Percentiles rank a stretch among this genome's conserved stretches.
Evolutionary conservation across 2,888 invertebrate genomes (phyloP).

Genomic region (Tipula unca): DNA sequence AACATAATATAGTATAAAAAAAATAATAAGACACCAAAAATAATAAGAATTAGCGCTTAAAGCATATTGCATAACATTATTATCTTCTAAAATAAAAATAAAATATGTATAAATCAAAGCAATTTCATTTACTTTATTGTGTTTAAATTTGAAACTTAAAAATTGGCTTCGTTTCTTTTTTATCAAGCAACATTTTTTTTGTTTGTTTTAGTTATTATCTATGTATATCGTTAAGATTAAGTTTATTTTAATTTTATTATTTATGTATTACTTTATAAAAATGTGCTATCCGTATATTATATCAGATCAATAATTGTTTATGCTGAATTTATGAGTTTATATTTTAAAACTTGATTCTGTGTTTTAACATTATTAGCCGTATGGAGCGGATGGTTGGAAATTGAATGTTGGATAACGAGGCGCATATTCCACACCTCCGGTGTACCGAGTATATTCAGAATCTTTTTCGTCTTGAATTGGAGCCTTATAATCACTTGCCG

Average conservation of each 20-base stretch:
- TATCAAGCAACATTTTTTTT: background rate
- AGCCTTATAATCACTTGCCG: conserved; percentile 52
- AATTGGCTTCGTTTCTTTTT: background rate
- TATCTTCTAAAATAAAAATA: background rate
- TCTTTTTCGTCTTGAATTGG: conserved; percentile 57
- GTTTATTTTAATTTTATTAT: background rate
- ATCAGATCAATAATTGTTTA: background rate
- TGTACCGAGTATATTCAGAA: conserved; percentile 48
- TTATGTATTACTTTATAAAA: background rate
- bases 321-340: background rate
- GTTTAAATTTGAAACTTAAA: background rate
- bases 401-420: conserved; percentile 54
- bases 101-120: background rate
- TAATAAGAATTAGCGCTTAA: background rate
- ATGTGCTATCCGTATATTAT: background rate
- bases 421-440: conserved; percentile 46
- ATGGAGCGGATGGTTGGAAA: conserved; percentile 48
- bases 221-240: background rate
- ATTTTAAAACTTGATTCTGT: no score
- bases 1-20: background rate
- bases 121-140: background rate
- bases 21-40: background rate
- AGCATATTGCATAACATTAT: background rate
- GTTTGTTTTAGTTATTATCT: background rate
- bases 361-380: background rate